Percentiles rank a stretch among this genome's conserved stretches.
These are phyloP conservation scores for Aurelia coerulea DNA, from an alignment of 30 jellyfish, hydroid and myxozoan genomes.

Conservation along the genomic window DNA sequence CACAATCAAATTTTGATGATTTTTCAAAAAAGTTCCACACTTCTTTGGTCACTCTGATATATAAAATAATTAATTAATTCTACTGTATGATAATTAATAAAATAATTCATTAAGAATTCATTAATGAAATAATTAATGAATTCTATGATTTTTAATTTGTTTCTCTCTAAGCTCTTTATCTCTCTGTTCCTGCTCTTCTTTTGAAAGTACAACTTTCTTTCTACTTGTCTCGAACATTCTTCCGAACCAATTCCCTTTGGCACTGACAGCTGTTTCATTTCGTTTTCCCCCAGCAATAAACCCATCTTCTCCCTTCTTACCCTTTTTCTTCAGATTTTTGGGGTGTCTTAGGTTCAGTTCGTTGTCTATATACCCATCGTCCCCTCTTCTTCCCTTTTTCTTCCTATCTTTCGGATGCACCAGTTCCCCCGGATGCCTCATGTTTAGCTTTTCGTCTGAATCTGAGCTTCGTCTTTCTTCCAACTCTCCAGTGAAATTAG, in stretches of 20 bases:
- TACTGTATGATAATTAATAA: neutral
- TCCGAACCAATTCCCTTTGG: neutral
- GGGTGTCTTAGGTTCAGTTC: slow-evolving; percentile 13
- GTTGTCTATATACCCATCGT: neutral
- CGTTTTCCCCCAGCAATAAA: neutral
- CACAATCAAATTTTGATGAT: no score
- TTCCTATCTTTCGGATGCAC: neutral
- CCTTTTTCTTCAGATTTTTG: slow-evolving; percentile 20
- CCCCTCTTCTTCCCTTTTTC: slow-evolving; percentile 8
- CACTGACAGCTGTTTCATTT: neutral
- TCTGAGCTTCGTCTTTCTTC: no score
- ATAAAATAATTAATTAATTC: slow-evolving; percentile 21
- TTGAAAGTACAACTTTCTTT: slow-evolving; percentile 7
- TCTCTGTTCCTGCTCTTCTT: slow-evolving; percentile 20
- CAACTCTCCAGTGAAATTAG: no score
- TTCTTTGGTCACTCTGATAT: no score
- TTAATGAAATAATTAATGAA: no score
- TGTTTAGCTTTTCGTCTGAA: neutral
- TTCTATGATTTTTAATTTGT: slow-evolving; percentile 7
- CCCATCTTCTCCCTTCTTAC: slow-evolving; percentile 66
- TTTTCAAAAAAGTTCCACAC: no score
- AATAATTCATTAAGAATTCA: neutral
- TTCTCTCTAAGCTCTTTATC: slow-evolving; percentile 17
- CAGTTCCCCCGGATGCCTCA: neutral
- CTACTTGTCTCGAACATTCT: slow-evolving; percentile 24